phyloP scores from a whole-genome alignment of 2,797 vertebrate species.

The Propithecus deckenii region DNA sequence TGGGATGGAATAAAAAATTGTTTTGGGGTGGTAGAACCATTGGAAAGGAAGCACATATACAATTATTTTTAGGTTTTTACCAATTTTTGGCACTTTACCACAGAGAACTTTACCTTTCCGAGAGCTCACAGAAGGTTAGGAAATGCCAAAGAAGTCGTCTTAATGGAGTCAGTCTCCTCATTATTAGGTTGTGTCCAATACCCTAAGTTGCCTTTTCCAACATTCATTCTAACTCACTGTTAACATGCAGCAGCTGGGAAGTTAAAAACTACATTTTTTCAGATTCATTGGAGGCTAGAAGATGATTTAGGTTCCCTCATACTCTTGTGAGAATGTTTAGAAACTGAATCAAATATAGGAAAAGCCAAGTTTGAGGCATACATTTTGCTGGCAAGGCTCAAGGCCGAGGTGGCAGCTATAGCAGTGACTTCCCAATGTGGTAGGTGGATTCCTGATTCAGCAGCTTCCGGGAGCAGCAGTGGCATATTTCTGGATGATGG shows the following conservation, averaged over 20 bases:
- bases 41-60: neutral
- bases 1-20: neutral
- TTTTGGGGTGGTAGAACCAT: neutral
- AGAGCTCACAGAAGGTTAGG: neutral
- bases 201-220: neutral
- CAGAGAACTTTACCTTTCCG: neutral
- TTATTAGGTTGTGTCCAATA: neutral
- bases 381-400: slow-evolving; percentile 53
- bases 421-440: neutral
- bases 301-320: neutral
- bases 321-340: slow-evolving; percentile 2
- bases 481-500: slow-evolving; percentile 54
- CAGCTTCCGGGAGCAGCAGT: slow-evolving; percentile 22
- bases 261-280: slow-evolving; percentile 24
- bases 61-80: neutral
- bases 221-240: neutral
- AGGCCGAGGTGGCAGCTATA: slow-evolving; percentile 22
- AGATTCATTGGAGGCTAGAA: neutral
- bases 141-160: slow-evolving; percentile 22
- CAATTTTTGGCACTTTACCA: neutral
- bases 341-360: neutral
- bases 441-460: slow-evolving; percentile 60
- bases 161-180: neutral
- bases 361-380: slow-evolving; percentile 4
- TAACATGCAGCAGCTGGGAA: neutral